These are phyloP conservation scores for Rissa tridactyla DNA, from an alignment of 2,113 vertebrate genomes.

Conservation along the genomic window DNA sequence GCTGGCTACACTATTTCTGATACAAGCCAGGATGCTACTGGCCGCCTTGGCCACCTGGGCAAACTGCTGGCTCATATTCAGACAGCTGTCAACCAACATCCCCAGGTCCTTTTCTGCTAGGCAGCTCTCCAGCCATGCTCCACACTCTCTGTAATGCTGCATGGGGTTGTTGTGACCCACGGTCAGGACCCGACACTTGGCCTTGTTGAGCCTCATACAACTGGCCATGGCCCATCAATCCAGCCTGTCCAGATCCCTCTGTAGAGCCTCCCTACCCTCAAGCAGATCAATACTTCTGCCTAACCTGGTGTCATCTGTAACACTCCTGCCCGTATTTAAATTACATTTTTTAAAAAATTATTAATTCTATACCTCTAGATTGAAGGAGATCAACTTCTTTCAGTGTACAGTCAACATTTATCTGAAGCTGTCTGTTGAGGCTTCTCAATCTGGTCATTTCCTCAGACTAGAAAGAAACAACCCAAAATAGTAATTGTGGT, in stretches of 20 bases:
- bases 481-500: constrained; percentile 68
- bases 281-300: neutral
- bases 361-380: constrained; percentile 85
- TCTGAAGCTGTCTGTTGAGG: constrained; percentile 96
- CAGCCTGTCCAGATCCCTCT: neutral
- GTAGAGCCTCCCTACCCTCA: neutral
- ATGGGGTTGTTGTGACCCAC: neutral
- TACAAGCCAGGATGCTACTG: neutral
- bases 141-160: accelerated
- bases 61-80: neutral
- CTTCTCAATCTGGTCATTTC: constrained; percentile 97
- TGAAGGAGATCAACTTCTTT: constrained; percentile 98
- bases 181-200: accelerated
- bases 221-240: accelerated
- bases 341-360: constrained; percentile 20
- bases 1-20: neutral
- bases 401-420: constrained; percentile 97
- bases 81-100: accelerated
- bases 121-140: neutral
- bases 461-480: constrained; percentile 85
- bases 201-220: neutral
- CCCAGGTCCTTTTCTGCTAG: accelerated
- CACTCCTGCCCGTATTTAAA: neutral
- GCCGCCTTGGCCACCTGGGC: neutral
- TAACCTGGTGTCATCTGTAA: neutral